phyloP scores from a whole-genome alignment of 1,140 invertebrate species.

The Pseudomyrmex pallidus region DNA sequence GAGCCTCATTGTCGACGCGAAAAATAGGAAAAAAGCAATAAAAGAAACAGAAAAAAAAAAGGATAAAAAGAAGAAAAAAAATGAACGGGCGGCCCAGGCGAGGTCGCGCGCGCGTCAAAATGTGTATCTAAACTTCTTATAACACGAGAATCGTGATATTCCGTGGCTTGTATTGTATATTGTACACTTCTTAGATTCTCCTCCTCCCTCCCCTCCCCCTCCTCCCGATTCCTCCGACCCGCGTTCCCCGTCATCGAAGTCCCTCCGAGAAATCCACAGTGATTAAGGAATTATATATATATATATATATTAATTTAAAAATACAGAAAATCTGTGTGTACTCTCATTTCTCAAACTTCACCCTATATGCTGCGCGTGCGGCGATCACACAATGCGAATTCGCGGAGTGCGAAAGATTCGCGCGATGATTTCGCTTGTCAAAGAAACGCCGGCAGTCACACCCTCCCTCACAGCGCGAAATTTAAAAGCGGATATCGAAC shows the following conservation, averaged over 20 bases:
- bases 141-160: slow-evolving; percentile 77
- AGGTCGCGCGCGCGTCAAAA: slow-evolving; percentile 60
- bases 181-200: slow-evolving; percentile 80
- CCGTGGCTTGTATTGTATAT: slow-evolving; percentile 85
- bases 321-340: slow-evolving; percentile 75
- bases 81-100: slow-evolving; percentile 44
- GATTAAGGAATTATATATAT: slow-evolving; percentile 80
- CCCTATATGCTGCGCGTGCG: background rate
- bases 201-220: slow-evolving; percentile 16
- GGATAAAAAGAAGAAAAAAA: slow-evolving; percentile 14
- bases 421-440: no score
- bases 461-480: background rate
- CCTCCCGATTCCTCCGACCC: background rate
- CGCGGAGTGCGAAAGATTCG: background rate
- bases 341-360: slow-evolving; percentile 30
- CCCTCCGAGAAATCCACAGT: slow-evolving; percentile 77
- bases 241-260: slow-evolving; percentile 27
- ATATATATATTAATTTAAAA: slow-evolving; percentile 83
- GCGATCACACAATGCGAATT: background rate
- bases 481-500: slow-evolving; percentile 8
- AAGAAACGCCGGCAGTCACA: background rate
- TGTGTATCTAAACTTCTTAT: slow-evolving; percentile 53
- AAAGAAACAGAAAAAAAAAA: slow-evolving; percentile 54
- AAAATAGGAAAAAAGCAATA: slow-evolving; percentile 41
- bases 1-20: slow-evolving; percentile 43